Percentiles rank a stretch among this genome's conserved stretches.
Conservation (phyloP, 2,113 vertebrate genomes). For the Tinamus guttatus region DNA sequence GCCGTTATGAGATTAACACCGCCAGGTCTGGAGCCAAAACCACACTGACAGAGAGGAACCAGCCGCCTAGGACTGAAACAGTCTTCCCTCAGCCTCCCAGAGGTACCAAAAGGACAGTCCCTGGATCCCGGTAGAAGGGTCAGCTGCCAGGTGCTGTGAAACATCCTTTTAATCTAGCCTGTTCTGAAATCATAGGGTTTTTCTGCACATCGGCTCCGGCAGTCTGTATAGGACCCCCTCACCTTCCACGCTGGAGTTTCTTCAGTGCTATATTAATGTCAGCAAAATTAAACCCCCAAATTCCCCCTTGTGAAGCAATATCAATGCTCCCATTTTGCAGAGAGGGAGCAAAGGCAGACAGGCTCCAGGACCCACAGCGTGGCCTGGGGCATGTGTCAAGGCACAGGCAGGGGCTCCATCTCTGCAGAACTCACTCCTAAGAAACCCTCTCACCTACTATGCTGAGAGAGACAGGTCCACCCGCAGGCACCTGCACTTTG, state of each 20-base stretch:
- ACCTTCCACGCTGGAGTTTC: neutral
- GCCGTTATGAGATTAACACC: neutral
- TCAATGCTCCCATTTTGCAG: neutral
- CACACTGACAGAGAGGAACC: neutral
- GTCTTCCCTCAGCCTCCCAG: neutral
- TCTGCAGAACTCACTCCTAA: neutral
- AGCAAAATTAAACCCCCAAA: neutral
- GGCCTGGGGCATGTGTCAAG: neutral
- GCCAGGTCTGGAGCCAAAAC: neutral
- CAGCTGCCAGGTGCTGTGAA: neutral
- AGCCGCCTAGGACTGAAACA: fast-evolving
- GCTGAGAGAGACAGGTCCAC: neutral
- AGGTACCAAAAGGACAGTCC: neutral
- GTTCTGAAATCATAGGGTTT: neutral
- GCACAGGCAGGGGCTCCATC: neutral
- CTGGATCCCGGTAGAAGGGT: neutral
- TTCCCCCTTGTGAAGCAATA: neutral
- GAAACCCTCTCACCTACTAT: neutral
- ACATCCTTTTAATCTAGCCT: neutral
- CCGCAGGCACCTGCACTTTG: neutral
- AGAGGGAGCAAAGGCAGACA: neutral
- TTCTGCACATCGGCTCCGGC: neutral
- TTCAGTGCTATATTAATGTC: neutral
- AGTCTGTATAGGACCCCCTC: neutral
- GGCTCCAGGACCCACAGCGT: fast-evolving